Evolutionary conservation across 2,113 vertebrate species (phyloP).

Genomic region (Mustelus asterias): DNA sequence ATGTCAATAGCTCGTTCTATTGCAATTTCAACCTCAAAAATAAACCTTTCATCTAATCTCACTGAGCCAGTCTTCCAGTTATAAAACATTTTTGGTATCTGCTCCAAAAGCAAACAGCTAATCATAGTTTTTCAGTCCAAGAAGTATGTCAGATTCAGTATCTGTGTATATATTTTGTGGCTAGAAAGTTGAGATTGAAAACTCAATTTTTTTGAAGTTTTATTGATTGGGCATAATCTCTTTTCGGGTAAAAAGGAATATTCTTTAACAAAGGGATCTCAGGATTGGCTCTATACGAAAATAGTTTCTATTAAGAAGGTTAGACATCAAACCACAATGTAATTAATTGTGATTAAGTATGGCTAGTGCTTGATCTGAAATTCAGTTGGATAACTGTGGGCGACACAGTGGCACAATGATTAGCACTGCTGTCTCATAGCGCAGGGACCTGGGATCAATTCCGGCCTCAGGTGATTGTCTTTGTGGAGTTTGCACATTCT

Average conservation of each 20-base stretch:
- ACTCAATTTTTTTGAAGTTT: not conserved
- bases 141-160: not conserved
- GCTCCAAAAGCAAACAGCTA: not conserved
- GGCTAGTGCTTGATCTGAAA: not conserved
- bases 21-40: not conserved
- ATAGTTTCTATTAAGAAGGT: not conserved
- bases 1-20: not conserved
- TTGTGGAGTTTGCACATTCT: too few species aligned
- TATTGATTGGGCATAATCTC: not conserved
- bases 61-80: not conserved
- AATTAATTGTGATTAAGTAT: not conserved
- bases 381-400: not conserved
- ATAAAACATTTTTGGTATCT: constrained; percentile 1
- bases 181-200: not conserved
- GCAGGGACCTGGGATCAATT: too few species aligned
- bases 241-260: not conserved
- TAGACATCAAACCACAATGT: not conserved
- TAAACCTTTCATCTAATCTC: not conserved
- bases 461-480: too few species aligned
- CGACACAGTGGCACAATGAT: too few species aligned
- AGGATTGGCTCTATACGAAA: not conserved
- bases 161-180: not conserved
- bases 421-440: too few species aligned
- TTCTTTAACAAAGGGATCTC: not conserved
- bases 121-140: not conserved